Conservation (phyloP, 1,140 invertebrate genomes). For the Centruroides vittatus region DNA sequence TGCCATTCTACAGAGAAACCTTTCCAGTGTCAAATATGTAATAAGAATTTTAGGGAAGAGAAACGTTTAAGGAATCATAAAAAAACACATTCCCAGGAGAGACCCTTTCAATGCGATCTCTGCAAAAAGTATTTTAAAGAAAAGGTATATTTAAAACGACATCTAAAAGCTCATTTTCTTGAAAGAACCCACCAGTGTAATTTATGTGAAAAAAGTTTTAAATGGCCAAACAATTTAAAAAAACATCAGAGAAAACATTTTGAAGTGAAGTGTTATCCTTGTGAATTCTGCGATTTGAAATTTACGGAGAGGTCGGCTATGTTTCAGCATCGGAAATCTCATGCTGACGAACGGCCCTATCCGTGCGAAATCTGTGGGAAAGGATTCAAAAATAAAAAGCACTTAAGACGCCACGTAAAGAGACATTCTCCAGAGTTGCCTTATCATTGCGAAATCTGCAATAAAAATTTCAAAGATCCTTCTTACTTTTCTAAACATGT, state of each 20-base stretch:
- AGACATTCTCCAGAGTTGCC: background rate
- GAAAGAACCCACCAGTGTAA: background rate
- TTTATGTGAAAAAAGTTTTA: constrained; percentile 10
- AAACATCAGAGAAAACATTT: constrained; percentile 27
- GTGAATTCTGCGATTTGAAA: constrained; percentile 38
- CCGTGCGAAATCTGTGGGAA: constrained; percentile 32
- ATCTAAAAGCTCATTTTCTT: background rate
- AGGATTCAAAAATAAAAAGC: constrained; percentile 5
- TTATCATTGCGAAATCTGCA: too few relatives aligned
- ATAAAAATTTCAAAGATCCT: too few relatives aligned
- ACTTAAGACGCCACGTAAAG: constrained; percentile 3
- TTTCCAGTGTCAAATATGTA: constrained; percentile 78
- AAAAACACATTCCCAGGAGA: background rate
- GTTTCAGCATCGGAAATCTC: constrained; percentile 15
- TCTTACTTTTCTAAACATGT: too few relatives aligned
- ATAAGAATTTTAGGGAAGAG: constrained; percentile 49
- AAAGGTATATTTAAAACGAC: background rate
- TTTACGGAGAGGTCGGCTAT: constrained; percentile 26
- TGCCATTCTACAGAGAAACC: constrained; percentile 86
- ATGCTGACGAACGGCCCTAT: constrained; percentile 38
- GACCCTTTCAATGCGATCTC: constrained; percentile 2
- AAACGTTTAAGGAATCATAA: background rate
- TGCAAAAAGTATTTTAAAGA: constrained; percentile 1
- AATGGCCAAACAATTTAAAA: constrained; percentile 3
- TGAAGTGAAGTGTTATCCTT: constrained; percentile 38